Base-by-base conservation (phyloP, 2,113 vertebrate genomes). In the Corydoras maculifer region DNA sequence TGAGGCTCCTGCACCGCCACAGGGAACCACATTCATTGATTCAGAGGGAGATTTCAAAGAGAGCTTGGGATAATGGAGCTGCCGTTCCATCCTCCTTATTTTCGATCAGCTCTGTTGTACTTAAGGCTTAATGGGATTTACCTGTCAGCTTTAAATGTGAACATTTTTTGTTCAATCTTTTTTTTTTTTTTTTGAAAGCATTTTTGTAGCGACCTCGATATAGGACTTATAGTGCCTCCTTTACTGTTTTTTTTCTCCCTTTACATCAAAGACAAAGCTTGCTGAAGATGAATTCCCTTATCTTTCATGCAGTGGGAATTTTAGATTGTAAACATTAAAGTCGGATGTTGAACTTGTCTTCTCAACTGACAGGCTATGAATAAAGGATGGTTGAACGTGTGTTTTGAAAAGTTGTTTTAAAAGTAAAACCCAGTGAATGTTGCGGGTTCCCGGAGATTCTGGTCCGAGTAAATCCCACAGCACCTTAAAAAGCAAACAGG, bases 21-120 rank as follows among this genome's bases (percentile, higher is more conserved):
- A 75, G 86, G 88, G 86, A 89, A 79, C 72, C 70, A 75, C 75
- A 80, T 72, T 72, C 81, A 79, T 81, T 69, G 69, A 81, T 79
- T 80, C 64, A 62, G 76, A 76, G 76, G 75, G 53, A 81, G 79
- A 70, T 86, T 87, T 87, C 82, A 85, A 85, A 87, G 84, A 78
- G 80, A 62, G 70, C 55, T 81, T 76, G 78, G 84, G 82, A 85
- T 80, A 82, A 82, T 83, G 82, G 82, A 75, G 70, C 13, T 63
- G 57, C 80, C 79, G 86, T 85, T 82, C 84, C 82, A 75, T 83
- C 59, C 59, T 51, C 66, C 81, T 82, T 80, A 77, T 72, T 72
- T 82, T 78, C 82, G 80, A 78, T 82, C 81, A 79, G 73, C 74
- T 64, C 69, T 82, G 74, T 81, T 81, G 79, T 81, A 80, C 80